These are phyloP conservation scores for Nasonia giraulti DNA, from an alignment of 1,140 invertebrate species.

Conservation along the genomic window DNA sequence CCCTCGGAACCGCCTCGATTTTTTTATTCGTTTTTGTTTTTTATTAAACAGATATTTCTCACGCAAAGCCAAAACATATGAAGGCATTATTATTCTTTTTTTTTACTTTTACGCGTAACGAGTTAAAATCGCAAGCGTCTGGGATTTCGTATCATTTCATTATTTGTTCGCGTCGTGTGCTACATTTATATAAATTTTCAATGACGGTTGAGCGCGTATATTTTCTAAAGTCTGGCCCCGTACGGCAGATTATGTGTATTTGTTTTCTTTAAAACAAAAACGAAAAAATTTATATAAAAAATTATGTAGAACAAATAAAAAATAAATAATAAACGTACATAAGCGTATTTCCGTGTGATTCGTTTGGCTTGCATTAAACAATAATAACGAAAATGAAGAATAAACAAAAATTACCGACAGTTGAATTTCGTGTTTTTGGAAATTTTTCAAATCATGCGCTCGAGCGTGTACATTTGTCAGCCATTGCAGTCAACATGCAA, in stretches of 20 bases:
- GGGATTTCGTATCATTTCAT: neutral
- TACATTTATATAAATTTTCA: neutral
- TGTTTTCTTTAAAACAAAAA: constrained; percentile 13
- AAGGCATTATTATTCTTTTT: constrained; percentile 64
- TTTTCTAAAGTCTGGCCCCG: neutral
- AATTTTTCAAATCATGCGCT: neutral
- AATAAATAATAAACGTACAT: constrained; percentile 22
- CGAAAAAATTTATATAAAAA: constrained; percentile 12
- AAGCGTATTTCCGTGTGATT: constrained; percentile 13
- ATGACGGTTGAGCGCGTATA: constrained; percentile 15
- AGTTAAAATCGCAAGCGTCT: constrained; percentile 21
- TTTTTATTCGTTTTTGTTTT: too few species aligned
- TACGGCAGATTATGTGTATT: neutral
- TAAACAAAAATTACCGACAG: constrained; percentile 26
- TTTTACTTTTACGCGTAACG: constrained; percentile 7
- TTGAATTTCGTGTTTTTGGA: neutral
- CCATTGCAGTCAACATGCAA: constrained; percentile 17
- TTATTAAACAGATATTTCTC: constrained; percentile 45
- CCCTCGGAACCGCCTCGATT: constrained; percentile 23
- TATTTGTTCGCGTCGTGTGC: neutral
- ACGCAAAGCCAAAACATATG: constrained; percentile 72
- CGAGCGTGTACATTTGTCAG: neutral
- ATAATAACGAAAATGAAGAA: constrained; percentile 7
- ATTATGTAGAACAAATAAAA: constrained; percentile 28
- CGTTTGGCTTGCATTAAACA: constrained; percentile 2